Base-by-base conservation (phyloP, 1,140 invertebrate species). In the Glossosoma conforme region DNA sequence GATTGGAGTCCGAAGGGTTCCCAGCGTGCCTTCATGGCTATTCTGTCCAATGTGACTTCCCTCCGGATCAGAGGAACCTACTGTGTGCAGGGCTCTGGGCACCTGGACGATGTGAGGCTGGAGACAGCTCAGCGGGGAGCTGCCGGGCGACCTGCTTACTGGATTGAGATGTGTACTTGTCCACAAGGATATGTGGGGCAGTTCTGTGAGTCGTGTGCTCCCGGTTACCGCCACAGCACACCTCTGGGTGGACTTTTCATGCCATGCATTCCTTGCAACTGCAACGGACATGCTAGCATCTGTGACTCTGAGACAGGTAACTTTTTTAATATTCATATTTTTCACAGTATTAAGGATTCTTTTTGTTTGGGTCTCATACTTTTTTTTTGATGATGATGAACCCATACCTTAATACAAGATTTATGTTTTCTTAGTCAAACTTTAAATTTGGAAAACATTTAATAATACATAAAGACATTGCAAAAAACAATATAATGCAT, bases 171-270 rank as follows among this genome's bases (percentile, higher is more conserved):
- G 60, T 99, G 97, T 66, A 83, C 84, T 6, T 99, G 97, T 70
- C 92, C 91, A 0, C 78, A 85, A 47, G 93, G 93, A 0, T 98
- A 97, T 61, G 80, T 90, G 0, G 87, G 96, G 0, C 93, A 98
- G 69, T 97, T 92, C 69, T 99, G 97, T 65, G 96, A 99, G 71
- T 94, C 93, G 1, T 99, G 97, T 66, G 88, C 88, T 0, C 89
- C 93, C 0, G 93, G 93, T 0, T 99, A 85, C 61, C 83, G 93
- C 28, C 91, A 97, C 60, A 87, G 90, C 55, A 89, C 91, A 0
- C 82, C 90, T 0, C 84, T 86, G 55, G 93, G 93, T 6, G 94
- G 94, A 9, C 87, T 91, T 0, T 96, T 96, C 64, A 88, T 92
- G 36, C 80, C 82, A 2, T 99, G 97, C 68, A 87, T 98, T 15